Evolutionary conservation across 2,888 invertebrate species (phyloP).

Genomic region (Trichopria drosophilae): DNA sequence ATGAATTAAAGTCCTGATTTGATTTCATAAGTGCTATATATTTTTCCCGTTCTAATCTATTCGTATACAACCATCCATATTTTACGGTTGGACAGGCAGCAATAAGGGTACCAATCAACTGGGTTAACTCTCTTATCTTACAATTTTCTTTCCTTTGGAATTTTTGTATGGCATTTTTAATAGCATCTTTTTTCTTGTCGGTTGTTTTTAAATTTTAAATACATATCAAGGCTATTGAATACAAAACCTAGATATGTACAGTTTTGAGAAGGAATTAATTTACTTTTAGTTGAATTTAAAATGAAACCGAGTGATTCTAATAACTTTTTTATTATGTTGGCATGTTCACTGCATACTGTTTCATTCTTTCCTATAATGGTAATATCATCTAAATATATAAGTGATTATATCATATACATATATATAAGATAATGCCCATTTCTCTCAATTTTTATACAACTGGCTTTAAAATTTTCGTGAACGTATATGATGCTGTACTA

Average conservation of each 20-base stretch:
- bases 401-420: too few species aligned
- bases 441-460: background rate
- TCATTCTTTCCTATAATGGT: constrained; percentile 16
- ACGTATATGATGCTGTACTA: constrained; percentile 8
- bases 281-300: constrained; percentile 16
- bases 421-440: too few species aligned
- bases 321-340: constrained; percentile 1
- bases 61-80: too few species aligned
- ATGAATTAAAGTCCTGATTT: too few species aligned
- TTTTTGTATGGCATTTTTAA: too few species aligned
- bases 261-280: constrained; percentile 6
- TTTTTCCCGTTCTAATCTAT: too few species aligned
- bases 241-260: constrained; percentile 25
- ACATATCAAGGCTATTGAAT: too few species aligned
- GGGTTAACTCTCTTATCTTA: constrained; percentile 13
- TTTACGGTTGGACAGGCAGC: too few species aligned
- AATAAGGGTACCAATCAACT: constrained; percentile 18
- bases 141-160: background rate
- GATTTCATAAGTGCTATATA: too few species aligned
- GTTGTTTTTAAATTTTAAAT: too few species aligned
- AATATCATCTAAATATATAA: constrained; percentile 24
- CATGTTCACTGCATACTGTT: constrained; percentile 10
- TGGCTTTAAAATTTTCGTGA: constrained; percentile 8
- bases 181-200: too few species aligned
- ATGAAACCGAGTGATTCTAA: constrained; percentile 23